These are phyloP conservation scores for Squalus acanthias DNA, from an alignment of 2,797 vertebrate species.

Conservation along the genomic window DNA sequence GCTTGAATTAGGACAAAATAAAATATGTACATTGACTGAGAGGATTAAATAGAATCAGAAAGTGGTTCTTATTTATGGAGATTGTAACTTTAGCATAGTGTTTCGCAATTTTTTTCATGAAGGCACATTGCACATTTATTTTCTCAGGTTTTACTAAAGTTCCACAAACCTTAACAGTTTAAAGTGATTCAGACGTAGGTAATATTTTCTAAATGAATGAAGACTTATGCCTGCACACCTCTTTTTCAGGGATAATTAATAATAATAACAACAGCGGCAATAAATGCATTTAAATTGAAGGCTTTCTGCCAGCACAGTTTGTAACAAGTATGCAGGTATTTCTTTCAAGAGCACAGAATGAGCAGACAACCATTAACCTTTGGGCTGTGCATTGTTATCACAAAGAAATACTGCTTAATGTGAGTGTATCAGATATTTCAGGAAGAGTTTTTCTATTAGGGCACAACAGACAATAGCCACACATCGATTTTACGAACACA, in stretches of 20 bases:
- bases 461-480: conserved; percentile 66
- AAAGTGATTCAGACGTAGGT: not conserved
- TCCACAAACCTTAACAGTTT: not conserved
- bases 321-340: conserved; percentile 54
- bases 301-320: conserved; percentile 65
- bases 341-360: conserved; percentile 31
- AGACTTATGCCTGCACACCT: not conserved
- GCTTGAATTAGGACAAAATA: not conserved
- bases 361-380: conserved; percentile 37
- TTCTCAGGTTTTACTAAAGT: not conserved
- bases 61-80: not conserved
- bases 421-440: conserved; percentile 73
- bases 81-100: no score
- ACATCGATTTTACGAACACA: conserved; percentile 70
- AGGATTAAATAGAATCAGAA: not conserved
- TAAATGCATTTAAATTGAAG: conserved; percentile 40
- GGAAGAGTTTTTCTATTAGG: conserved; percentile 59
- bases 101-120: not conserved
- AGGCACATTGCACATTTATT: not conserved
- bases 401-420: conserved; percentile 57
- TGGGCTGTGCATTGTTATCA: conserved; percentile 33
- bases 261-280: conserved; percentile 17
- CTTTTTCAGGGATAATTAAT: not conserved
- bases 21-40: not conserved
- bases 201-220: not conserved